Evolutionary conservation across 2,113 vertebrate species (phyloP).

Genomic region (Calypte anna): DNA sequence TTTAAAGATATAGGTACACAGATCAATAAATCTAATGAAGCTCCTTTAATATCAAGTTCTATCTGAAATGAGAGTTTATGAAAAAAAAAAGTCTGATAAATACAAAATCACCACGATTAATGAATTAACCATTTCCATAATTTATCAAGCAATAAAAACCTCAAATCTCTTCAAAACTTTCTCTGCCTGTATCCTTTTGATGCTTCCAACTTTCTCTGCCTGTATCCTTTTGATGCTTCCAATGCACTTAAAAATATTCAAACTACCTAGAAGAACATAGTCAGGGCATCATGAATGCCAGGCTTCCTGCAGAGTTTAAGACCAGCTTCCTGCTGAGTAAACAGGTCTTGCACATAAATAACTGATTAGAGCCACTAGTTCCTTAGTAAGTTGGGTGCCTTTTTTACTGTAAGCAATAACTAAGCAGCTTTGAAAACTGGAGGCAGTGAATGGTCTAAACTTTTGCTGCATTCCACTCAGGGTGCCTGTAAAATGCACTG

Average conservation of each 20-base stretch:
- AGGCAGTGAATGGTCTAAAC: not conserved
- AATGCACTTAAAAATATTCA: not conserved
- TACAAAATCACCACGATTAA: not conserved
- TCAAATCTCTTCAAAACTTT: not conserved
- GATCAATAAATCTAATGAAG: not conserved
- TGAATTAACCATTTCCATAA: not conserved
- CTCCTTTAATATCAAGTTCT: not conserved
- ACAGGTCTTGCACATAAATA: not conserved
- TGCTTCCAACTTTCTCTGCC: not conserved
- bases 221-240: not conserved
- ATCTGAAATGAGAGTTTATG: not conserved
- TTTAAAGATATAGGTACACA: not conserved
- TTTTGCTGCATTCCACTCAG: not conserved
- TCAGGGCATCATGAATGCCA: not conserved
- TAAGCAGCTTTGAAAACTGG: not conserved
- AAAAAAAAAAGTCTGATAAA: not conserved
- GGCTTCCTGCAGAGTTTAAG: not conserved
- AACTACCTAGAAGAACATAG: not conserved
- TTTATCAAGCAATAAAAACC: not conserved
- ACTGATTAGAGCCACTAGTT: not conserved
- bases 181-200: not conserved
- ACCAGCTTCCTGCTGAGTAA: not conserved
- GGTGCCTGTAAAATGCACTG: not conserved
- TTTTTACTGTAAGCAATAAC: not conserved
- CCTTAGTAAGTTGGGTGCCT: not conserved